Conservation (phyloP, 2,113 vertebrate species). For the Anseranas semipalmata region DNA sequence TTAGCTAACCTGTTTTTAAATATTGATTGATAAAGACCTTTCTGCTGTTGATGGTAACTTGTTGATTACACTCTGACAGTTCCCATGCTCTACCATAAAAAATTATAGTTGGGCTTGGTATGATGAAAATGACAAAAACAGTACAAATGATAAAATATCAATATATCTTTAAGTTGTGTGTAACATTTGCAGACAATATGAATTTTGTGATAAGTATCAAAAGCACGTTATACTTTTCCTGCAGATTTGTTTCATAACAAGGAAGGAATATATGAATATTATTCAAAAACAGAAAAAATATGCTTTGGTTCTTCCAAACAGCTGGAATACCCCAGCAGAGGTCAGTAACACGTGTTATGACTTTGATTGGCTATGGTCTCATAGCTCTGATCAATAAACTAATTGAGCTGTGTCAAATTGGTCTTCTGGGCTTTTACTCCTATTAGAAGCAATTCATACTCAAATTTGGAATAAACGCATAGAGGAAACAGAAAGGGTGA, state of each 20-base stretch:
- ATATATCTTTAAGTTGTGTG: background rate
- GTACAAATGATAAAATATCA: background rate
- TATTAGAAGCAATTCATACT: slow-evolving; percentile 21
- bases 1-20: background rate
- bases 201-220: background rate
- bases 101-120: background rate
- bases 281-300: background rate
- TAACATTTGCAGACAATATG: background rate
- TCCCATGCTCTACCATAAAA: background rate
- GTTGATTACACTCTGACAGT: background rate
- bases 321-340: background rate
- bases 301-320: background rate
- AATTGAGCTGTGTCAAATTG: slow-evolving; percentile 43
- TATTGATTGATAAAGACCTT: background rate
- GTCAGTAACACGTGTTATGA: background rate
- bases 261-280: background rate
- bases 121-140: background rate
- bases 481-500: background rate
- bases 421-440: slow-evolving; percentile 35
- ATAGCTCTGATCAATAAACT: slow-evolving; percentile 54
- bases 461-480: background rate
- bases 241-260: background rate
- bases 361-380: slow-evolving; percentile 16
- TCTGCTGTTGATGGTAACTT: background rate
- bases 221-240: background rate